phyloP scores from a whole-genome alignment of 2,113 vertebrate species.

The Sinocyclocheilus grahami region DNA sequence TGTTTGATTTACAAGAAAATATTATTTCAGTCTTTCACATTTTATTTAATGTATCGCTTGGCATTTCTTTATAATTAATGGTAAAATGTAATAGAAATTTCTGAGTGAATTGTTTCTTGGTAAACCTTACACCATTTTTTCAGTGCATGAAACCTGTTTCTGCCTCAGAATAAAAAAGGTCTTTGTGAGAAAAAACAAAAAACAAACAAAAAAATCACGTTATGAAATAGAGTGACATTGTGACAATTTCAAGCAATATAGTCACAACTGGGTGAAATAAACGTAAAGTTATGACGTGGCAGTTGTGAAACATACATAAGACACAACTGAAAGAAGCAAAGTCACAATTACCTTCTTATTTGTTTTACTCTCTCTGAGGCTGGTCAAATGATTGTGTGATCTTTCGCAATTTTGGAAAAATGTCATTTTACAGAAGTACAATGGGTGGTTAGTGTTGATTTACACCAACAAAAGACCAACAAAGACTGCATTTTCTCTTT shows the following conservation, averaged over 20 bases:
- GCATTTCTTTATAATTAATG: neutral
- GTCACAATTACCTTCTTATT: neutral
- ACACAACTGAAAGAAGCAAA: neutral
- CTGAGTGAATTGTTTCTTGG: neutral
- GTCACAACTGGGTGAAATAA: neutral
- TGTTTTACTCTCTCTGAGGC: neutral
- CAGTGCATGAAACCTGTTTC: neutral
- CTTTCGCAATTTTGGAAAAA: constrained; percentile 2
- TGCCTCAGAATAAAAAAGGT: neutral
- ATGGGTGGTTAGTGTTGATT: neutral
- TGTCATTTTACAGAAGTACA: neutral
- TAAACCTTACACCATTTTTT: neutral
- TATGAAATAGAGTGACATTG: neutral
- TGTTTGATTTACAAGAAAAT: neutral
- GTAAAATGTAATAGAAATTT: neutral
- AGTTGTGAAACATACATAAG: neutral
- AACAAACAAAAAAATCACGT: neutral
- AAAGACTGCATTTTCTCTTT: neutral
- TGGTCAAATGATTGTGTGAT: neutral
- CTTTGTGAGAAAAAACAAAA: neutral
- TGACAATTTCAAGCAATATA: neutral
- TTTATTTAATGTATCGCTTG: neutral
- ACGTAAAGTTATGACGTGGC: neutral
- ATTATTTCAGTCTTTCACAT: neutral
- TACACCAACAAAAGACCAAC: neutral